Base-by-base conservation (phyloP, 2,113 vertebrate genomes). In the Eptesicus fuscus region DNA sequence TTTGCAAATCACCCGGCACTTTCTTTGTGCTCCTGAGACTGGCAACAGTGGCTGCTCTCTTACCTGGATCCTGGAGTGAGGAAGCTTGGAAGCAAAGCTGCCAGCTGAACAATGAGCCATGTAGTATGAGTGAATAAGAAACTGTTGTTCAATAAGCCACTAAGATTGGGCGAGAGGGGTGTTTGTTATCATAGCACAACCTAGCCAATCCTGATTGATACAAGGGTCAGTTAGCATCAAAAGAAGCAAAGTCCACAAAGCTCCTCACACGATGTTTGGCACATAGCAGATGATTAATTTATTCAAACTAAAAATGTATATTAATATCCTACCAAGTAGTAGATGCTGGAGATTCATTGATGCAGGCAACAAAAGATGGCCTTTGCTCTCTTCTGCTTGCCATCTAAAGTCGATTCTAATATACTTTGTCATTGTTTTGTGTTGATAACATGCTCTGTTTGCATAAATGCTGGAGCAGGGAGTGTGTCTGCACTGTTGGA, bases 341-440 rank as follows among this genome's bases (percentile, higher is more conserved):
- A 8, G 16, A 61, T 18, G 13, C 25, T 91, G 42, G 40, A 44
- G 22, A 56, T 35, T 40, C 9, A 14, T 4, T 12, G 28, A 20
- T 20, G 42, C 4, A 10, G 32, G 47, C 56, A 73, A n/a, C 3
- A 51, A 49, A 73, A 70, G 53, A 7, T 20, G 51, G 8, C 13
- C 14, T 78, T 42, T 28, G 22, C 4, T 82, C 8, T 88, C 8
- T 22, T 93, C 69, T 79, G 53, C 30, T 23, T 30, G 25, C 56
- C 2, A 0, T 59, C 20, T 23, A 25, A 16, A 23, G 42, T 7
- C 4, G 22, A 59, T 40, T 88, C 23, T 17, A 73, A 53, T 40
- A 2, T 9, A 12, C 18, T 11, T 2, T n/a, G 49, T 44, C 32
- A 53, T 2, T 32, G 2, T 18, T 67, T 5, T 4, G 13, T 9